Percentiles rank a stretch among this genome's conserved stretches.
Evolutionary conservation across 2,113 vertebrate species (phyloP).

Genomic region (Eublepharis macularius): DNA sequence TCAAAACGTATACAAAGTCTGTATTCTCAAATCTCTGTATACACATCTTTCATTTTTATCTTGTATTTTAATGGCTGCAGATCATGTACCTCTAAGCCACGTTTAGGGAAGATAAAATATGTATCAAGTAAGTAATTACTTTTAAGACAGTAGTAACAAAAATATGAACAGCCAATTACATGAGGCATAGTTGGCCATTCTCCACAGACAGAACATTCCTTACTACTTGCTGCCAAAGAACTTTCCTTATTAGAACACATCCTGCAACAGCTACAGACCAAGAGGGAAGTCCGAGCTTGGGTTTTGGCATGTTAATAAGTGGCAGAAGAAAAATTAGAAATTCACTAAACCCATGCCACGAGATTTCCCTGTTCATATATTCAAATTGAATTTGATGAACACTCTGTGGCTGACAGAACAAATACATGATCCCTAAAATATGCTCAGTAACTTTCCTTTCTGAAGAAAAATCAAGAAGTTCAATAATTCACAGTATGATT

Average conservation of each 20-base stretch:
- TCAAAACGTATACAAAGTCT: constrained; percentile 34
- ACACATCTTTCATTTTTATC: constrained; percentile 79
- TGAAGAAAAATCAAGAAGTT: constrained; percentile 93
- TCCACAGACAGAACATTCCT: constrained; percentile 86
- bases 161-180: constrained; percentile 87
- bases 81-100: constrained; percentile 79
- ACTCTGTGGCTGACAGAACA: constrained; percentile 80
- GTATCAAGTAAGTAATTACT: constrained; percentile 84
- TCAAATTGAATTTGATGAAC: constrained; percentile 87
- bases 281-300: constrained; percentile 78
- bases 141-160: constrained; percentile 97
- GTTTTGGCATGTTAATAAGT: constrained; percentile 84
- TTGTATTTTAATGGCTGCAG: constrained; percentile 81
- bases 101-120: constrained; percentile 88
- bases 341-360: constrained; percentile 97
- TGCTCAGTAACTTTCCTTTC: constrained; percentile 88
- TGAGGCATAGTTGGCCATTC: constrained; percentile 98
- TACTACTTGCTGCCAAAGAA: constrained; percentile 54
- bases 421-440: constrained; percentile 82
- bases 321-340: constrained; percentile 95
- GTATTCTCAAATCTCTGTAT: too few relatives aligned
- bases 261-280: constrained; percentile 69
- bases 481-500: constrained; percentile 78
- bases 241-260: constrained; percentile 33
- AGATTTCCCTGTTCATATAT: constrained; percentile 93